phyloP scores from a whole-genome alignment of 2,113 vertebrate genomes.

The Colossoma macropomum region DNA sequence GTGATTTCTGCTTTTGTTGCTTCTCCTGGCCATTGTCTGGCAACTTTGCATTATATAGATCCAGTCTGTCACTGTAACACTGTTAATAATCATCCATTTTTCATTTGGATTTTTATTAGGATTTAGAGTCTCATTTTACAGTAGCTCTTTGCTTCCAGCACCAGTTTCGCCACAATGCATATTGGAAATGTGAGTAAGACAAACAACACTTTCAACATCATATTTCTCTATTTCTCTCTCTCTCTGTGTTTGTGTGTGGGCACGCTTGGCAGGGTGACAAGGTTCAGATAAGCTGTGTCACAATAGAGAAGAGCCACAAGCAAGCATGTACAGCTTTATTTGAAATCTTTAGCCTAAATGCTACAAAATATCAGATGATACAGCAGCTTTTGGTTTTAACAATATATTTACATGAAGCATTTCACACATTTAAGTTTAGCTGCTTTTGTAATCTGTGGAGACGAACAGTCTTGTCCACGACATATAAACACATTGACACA shows the following conservation, averaged over 20 bases:
- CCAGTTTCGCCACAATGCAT: slow-evolving; percentile 19
- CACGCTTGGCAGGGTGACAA: not conserved
- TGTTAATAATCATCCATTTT: too few species aligned
- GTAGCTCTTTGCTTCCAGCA: not conserved
- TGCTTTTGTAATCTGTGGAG: not conserved
- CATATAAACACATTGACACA: slow-evolving; percentile 49
- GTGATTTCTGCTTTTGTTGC: too few species aligned
- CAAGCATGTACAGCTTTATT: not conserved
- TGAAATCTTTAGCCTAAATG: not conserved
- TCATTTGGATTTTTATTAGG: too few species aligned
- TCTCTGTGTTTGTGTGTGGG: not conserved
- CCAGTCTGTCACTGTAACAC: too few species aligned
- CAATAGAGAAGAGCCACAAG: too few species aligned
- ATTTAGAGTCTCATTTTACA: not conserved
- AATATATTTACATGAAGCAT: not conserved
- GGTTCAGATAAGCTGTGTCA: not conserved
- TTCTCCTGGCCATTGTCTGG: too few species aligned
- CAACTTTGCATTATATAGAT: too few species aligned
- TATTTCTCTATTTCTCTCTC: not conserved
- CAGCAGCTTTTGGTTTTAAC: not conserved
- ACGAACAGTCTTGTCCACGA: not conserved
- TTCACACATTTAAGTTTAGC: not conserved
- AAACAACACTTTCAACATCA: slow-evolving; percentile 34
- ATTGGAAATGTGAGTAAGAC: slow-evolving; percentile 12
- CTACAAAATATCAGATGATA: not conserved